phyloP scores from a whole-genome alignment of 2,797 vertebrate species.

The Austrolebias charrua region DNA sequence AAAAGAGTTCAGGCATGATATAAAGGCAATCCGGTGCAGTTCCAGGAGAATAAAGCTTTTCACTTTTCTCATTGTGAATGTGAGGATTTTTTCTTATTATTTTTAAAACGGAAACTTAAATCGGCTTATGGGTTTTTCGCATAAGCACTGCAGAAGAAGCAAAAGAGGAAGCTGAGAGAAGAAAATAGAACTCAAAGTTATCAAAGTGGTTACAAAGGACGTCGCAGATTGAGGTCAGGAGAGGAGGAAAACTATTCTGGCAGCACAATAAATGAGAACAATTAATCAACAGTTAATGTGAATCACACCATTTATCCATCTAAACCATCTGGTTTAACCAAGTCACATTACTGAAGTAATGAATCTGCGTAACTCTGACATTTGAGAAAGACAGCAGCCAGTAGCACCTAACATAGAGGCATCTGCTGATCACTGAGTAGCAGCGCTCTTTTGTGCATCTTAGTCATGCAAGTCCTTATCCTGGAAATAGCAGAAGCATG shows the following conservation, averaged over 20 bases:
- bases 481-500: slow-evolving; percentile 50
- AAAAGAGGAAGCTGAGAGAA: slow-evolving; percentile 62
- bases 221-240: slow-evolving; percentile 78
- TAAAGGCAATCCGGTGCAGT: slow-evolving; percentile 78
- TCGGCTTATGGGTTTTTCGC: slow-evolving; percentile 79
- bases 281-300: slow-evolving; percentile 81
- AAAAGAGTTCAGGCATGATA: slow-evolving; percentile 76
- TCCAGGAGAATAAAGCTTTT: slow-evolving; percentile 80
- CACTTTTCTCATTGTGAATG: slow-evolving; percentile 73
- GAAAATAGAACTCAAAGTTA: slow-evolving; percentile 77
- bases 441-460: slow-evolving; percentile 33
- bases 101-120: slow-evolving; percentile 75
- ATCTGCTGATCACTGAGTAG: slow-evolving; percentile 45
- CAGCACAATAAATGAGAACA: slow-evolving; percentile 75
- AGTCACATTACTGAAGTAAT: slow-evolving; percentile 61
- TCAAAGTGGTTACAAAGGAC: slow-evolving; percentile 75
- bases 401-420: slow-evolving; percentile 24
- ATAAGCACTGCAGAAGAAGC: slow-evolving; percentile 68
- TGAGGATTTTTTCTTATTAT: slow-evolving; percentile 51
- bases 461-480: slow-evolving; percentile 48
- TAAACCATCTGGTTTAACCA: slow-evolving; percentile 71
- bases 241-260: slow-evolving; percentile 65
- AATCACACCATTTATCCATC: slow-evolving; percentile 71
- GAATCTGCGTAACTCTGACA: slow-evolving; percentile 58
- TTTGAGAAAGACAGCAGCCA: slow-evolving; percentile 52